These are phyloP conservation scores for Drosophila malerkotliana DNA, from an alignment of 1,140 invertebrate species.

Conservation along the genomic window DNA sequence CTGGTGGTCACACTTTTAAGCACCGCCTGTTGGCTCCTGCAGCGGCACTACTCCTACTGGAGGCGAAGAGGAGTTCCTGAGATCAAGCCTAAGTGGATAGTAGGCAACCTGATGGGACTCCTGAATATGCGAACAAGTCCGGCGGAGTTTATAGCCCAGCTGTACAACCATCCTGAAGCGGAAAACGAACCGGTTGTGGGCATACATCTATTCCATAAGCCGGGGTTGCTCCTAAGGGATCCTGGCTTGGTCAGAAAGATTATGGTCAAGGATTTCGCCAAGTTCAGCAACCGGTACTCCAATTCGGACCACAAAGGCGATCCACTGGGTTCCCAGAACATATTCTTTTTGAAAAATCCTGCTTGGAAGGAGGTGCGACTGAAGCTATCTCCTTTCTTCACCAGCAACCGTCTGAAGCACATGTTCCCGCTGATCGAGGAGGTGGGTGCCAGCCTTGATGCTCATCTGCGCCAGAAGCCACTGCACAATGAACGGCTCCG, in stretches of 20 bases:
- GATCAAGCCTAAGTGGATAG: constrained; percentile 66
- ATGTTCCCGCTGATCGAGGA: constrained; percentile 85
- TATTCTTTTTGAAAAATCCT: constrained; percentile 78
- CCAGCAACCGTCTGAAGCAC: constrained; percentile 85
- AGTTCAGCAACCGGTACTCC: constrained; percentile 81
- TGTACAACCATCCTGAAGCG: constrained; percentile 70
- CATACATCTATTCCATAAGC: constrained; percentile 84
- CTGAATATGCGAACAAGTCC: constrained; percentile 59
- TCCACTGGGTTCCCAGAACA: constrained; percentile 72
- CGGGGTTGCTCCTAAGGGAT: constrained; percentile 85
- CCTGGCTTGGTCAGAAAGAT: constrained; percentile 85
- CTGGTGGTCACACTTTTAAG: constrained; percentile 21
- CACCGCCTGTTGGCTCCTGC: constrained; percentile 17
- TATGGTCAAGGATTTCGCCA: constrained; percentile 85
- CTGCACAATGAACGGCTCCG: constrained; percentile 60
- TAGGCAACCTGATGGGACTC: constrained; percentile 81
- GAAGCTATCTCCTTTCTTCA: constrained; percentile 86
- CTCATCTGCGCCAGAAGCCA: constrained; percentile 60
- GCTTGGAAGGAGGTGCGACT: constrained; percentile 85
- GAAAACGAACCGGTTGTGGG: constrained; percentile 78
- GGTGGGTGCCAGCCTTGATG: constrained; percentile 67
- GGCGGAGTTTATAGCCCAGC: constrained; percentile 59
- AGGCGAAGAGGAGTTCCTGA: constrained; percentile 76
- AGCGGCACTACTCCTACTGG: constrained; percentile 80
- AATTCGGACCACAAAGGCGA: constrained; percentile 84